Evolutionary conservation across 2,797 vertebrate species (phyloP), one percentile per base, ranked within the genome.

Genomic region (Lophius americanus): DNA sequence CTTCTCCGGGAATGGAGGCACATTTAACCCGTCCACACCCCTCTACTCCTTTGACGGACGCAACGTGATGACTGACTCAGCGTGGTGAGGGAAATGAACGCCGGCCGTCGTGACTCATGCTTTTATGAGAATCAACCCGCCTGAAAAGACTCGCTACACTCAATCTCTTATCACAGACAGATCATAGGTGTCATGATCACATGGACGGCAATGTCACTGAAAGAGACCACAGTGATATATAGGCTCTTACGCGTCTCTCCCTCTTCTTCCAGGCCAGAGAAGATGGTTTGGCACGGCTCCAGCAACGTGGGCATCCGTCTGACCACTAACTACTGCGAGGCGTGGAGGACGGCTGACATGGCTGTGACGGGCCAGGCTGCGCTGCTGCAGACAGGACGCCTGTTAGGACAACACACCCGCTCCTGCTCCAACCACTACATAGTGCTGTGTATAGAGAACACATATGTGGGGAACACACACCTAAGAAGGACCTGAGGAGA

Each of bases 391-490:
- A 94, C 90, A 0, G 96, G 96, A 50, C 95, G 93, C 35, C 92
- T 99, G 75, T 84, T 99, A 48, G 96, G 96, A 50, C 97, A 99
- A 79, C 94, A 95, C 78, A 79, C 90, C 0, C 96, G 94, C 36
- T 95, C 95, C 89, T 99, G 97, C 76, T 94, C 94, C 64, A 94
- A 94, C 82, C 92, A 88, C 84, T 96, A 96, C 73, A 93, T 97
- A 10, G 95, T 98, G 73, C 94, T 99, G 78, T 99, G 97, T 63
- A 94, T 99, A 48, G 97, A 99, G 89, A 99, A 98, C 92, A 98
- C 96, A 63, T 96, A 96, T 58, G 89, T 97, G 60, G 91, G 92
- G 3, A 81, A 55, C 72, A 62, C 68, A 2, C 91, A 95, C 47
- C 84, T 81, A 13, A 82, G 77, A 78, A 92, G 90, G 84, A 92